Evolutionary conservation across 2,113 vertebrate genomes (phyloP).

Genomic region (Cryptomyrus ogoouensis): DNA sequence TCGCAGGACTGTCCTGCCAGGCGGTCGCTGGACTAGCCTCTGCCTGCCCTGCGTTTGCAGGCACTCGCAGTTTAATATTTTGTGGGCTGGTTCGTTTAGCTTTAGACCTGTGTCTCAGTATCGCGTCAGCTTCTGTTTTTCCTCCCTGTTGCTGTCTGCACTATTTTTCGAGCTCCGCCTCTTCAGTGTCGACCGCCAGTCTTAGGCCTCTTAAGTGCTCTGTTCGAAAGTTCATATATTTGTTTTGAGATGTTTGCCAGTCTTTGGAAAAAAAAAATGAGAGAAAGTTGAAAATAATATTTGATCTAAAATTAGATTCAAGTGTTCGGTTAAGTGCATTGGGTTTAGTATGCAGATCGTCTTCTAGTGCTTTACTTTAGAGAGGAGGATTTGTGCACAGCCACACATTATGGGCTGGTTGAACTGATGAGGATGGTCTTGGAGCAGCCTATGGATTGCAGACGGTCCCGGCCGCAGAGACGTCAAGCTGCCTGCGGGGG

Average conservation of each 20-base stretch:
- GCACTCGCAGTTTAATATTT: slow-evolving; percentile 54
- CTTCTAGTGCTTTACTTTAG: slow-evolving; percentile 43
- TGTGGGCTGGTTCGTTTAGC: slow-evolving; percentile 59
- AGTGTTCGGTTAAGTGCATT: slow-evolving; percentile 27
- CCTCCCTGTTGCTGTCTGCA: slow-evolving; percentile 45
- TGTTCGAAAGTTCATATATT: slow-evolving; percentile 25
- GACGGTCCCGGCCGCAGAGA: slow-evolving; percentile 45
- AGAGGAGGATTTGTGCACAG: slow-evolving; percentile 51
- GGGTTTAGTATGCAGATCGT: slow-evolving; percentile 37
- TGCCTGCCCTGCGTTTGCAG: slow-evolving; percentile 57
- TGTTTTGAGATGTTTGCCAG: slow-evolving; percentile 27
- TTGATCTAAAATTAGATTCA: slow-evolving; percentile 28
- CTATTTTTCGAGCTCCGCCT: slow-evolving; percentile 46
- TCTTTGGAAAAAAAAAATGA: slow-evolving; percentile 17
- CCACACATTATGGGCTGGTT: slow-evolving; percentile 49
- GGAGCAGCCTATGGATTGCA: slow-evolving; percentile 74
- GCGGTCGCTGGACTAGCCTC: slow-evolving; percentile 31
- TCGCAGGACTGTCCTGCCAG: slow-evolving; percentile 30
- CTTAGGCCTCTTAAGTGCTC: slow-evolving; percentile 33
- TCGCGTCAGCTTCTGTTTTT: slow-evolving; percentile 54
- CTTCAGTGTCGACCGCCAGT: slow-evolving; percentile 32
- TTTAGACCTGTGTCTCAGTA: slow-evolving; percentile 57
- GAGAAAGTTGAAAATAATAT: slow-evolving; percentile 24
- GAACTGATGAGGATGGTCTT: slow-evolving; percentile 53
- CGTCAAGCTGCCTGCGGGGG: slow-evolving; percentile 30